A percentile compares a stretch with the other conserved stretches of the same genome.
Conservation (phyloP, 1,140 invertebrate genomes). For the Hypothenemus hampei region DNA sequence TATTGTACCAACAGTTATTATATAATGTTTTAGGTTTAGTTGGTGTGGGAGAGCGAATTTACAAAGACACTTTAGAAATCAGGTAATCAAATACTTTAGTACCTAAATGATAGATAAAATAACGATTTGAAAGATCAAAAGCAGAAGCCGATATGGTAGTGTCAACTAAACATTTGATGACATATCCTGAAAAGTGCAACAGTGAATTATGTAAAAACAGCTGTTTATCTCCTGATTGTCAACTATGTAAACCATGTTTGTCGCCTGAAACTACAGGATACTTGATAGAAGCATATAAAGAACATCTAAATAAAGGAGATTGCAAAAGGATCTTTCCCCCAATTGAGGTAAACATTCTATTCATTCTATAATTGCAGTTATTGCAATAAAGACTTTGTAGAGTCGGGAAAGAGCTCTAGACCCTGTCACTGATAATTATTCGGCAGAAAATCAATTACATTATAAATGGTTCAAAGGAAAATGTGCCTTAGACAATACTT, state of each 20-base stretch:
- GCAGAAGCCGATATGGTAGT: slow-evolving; percentile 63
- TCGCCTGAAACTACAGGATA: slow-evolving; percentile 53
- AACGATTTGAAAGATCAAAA: slow-evolving; percentile 37
- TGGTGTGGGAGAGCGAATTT: slow-evolving; percentile 61
- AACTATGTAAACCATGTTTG: slow-evolving; percentile 74
- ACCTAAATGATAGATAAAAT: background rate
- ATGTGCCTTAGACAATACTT: slow-evolving; percentile 65
- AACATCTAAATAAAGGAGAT: slow-evolving; percentile 73
- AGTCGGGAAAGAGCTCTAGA: slow-evolving; percentile 28
- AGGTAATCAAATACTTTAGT: slow-evolving; percentile 18
- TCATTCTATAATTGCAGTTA: slow-evolving; percentile 35
- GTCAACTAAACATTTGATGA: slow-evolving; percentile 73
- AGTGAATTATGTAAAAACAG: slow-evolving; percentile 54
- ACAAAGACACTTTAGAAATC: slow-evolving; percentile 27
- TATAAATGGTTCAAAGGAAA: slow-evolving; percentile 79
- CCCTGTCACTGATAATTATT: slow-evolving; percentile 47
- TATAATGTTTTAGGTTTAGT: slow-evolving; percentile 79
- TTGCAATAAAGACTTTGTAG: slow-evolving; percentile 40
- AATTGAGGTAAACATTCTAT: slow-evolving; percentile 58
- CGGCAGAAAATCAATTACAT: slow-evolving; percentile 62
- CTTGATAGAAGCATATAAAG: slow-evolving; percentile 66
- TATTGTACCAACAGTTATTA: slow-evolving; percentile 90
- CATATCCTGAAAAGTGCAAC: slow-evolving; percentile 67
- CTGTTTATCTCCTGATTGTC: slow-evolving; percentile 65
- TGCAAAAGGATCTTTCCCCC: slow-evolving; percentile 78